Evolutionary conservation across 2,113 vertebrate species (phyloP).

Genomic region (human (Homo sapiens)): DNA sequence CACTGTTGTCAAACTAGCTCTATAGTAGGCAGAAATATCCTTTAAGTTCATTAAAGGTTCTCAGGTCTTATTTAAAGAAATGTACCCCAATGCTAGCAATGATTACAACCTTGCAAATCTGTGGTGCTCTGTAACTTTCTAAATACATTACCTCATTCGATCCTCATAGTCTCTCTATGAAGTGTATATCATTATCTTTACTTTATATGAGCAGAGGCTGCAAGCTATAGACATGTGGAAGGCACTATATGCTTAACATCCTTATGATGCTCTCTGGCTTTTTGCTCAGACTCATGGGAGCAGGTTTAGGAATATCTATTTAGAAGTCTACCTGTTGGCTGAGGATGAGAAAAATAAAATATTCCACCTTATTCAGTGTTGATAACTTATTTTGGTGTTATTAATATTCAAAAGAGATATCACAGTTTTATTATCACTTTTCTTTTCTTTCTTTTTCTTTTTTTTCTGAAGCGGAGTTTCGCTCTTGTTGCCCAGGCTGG

Average conservation of each 20-base stretch:
- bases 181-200: neutral
- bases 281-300: neutral
- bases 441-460: neutral
- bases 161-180: neutral
- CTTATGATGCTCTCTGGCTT: neutral
- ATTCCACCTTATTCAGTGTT: neutral
- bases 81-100: no score
- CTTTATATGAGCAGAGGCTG: neutral
- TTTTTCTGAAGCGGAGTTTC: neutral
- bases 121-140: neutral
- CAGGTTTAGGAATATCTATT: neutral
- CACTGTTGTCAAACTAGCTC: constrained; percentile 13
- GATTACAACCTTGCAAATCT: neutral
- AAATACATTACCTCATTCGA: neutral
- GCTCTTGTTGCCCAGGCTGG: no score
- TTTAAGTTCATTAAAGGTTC: neutral
- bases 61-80: neutral
- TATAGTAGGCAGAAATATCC: neutral
- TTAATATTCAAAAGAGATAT: neutral
- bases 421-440: neutral
- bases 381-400: neutral
- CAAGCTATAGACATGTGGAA: neutral
- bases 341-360: neutral
- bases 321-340: neutral
- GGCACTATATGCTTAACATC: neutral